Evolutionary conservation across 53 echinoderm and acorn worm species (phyloP).

Genomic region (Patiria pectinifera): DNA sequence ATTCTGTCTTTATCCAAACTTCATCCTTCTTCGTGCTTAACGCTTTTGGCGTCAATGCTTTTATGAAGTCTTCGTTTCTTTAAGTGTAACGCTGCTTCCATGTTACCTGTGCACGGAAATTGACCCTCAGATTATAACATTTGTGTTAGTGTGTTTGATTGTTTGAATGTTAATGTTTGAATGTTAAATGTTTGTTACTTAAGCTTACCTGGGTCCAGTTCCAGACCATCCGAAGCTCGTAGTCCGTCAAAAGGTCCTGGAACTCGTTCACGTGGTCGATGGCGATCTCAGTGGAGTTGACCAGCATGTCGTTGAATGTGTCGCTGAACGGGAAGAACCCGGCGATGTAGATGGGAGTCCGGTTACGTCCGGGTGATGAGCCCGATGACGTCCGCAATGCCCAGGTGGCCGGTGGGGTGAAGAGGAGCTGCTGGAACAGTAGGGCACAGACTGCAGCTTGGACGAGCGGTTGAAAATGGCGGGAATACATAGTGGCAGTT

Average conservation of each 20-base stretch:
- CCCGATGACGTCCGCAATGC: not conserved
- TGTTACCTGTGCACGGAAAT: too few species aligned
- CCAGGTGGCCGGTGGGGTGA: not conserved
- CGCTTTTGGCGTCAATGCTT: too few species aligned
- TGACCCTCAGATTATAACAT: too few species aligned
- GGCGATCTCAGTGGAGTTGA: slow-evolving; percentile 72
- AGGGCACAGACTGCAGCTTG: not conserved
- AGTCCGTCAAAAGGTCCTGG: slow-evolving; percentile 65
- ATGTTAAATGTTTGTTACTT: not conserved
- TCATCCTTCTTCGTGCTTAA: too few species aligned
- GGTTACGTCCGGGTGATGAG: not conserved
- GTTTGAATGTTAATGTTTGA: too few species aligned
- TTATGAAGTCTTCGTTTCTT: too few species aligned
- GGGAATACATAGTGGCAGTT: not conserved
- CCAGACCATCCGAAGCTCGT: slow-evolving; percentile 80
- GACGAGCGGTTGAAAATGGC: not conserved
- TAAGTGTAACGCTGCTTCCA: too few species aligned
- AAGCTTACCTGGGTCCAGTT: slow-evolving; percentile 77
- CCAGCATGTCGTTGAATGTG: slow-evolving; percentile 61
- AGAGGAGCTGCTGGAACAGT: not conserved
- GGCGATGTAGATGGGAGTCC: slow-evolving; percentile 78
- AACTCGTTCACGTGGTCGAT: slow-evolving; percentile 77
- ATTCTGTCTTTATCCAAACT: too few species aligned
- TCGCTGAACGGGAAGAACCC: slow-evolving; percentile 77
- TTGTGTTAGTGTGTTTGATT: too few species aligned